Evolutionary conservation across 2,113 vertebrate genomes (phyloP), one percentile per base, ranked within the genome.

Genomic region (Aramus guarauna): DNA sequence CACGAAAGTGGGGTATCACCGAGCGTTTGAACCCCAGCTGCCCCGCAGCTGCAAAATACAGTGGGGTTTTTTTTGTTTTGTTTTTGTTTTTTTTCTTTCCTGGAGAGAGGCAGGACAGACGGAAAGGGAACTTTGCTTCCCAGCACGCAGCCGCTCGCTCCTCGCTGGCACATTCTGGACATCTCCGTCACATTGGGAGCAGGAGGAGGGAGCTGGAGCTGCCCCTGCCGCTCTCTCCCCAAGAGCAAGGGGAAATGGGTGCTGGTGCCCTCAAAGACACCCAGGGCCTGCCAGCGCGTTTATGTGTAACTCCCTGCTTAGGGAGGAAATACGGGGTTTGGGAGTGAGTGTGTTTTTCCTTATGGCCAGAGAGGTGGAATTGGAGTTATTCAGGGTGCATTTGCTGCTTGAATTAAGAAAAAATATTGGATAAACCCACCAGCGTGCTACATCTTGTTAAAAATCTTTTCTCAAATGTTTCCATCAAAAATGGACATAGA

Each of bases 141-240:
- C 48, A 39, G 77, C 50, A 45, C 9, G 14, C 4, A 24, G 26
- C 4, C 4, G 12, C 29, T 47, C 0, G 0, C 39, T 63, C 48
- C 36, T 3, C 9, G 56, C 77, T 39, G 64, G 71, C 20, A 16
- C 32, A 6, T 9, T 26, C 50, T 45, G 60, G 3, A 5, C 56
- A 6, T 6, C 15, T 15, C 48, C 48, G 2, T 11, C 0, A 5
- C 36, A 11, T 9, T 9, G 2, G 60, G 43, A 71, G 50, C 63
- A 47, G 53, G 5, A 12, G 77, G 23, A 58, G 8, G n/a, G 13
- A n/a, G 55, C 58, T 10, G n/a, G 19, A 60, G 52, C 45, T 36
- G n/a, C 23, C 74, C 43, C 18, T 24, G 27, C 59, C 39, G 34
- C 80, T 18, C 39, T 34, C 34, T 56, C 45, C 58, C 69, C 75